A percentile compares a stretch with the other conserved stretches of the same genome.
These are phyloP conservation scores for Chrysotoxum bicinctum DNA, from an alignment of 2,888 invertebrate genomes.

Conservation along the genomic window DNA sequence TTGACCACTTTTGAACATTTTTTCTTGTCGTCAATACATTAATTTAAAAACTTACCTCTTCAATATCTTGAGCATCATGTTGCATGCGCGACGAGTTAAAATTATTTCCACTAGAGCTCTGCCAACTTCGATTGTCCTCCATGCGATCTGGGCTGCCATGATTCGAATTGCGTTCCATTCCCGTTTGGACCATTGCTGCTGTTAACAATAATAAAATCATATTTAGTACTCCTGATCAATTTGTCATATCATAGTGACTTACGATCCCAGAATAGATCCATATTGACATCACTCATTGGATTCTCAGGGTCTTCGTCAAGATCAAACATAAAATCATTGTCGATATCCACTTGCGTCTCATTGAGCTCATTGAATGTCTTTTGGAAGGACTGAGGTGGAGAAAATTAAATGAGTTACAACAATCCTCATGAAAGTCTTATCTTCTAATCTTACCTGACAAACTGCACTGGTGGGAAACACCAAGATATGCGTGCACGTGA, in stretches of 20 bases:
- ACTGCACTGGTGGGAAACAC: slow-evolving; percentile 99
- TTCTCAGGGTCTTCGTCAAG: slow-evolving; percentile 83
- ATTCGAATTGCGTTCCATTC: slow-evolving; percentile 83
- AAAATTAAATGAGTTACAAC: neutral
- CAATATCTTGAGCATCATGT: slow-evolving; percentile 77
- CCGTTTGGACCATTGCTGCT: slow-evolving; percentile 82
- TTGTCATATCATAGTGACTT: slow-evolving; percentile 68
- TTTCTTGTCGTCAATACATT: no score
- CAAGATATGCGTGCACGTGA: slow-evolving; percentile 98
- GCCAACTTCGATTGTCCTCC: slow-evolving; percentile 81
- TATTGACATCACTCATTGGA: slow-evolving; percentile 82
- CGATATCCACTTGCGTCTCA: slow-evolving; percentile 83
- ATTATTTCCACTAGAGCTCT: slow-evolving; percentile 83
- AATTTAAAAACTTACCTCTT: slow-evolving; percentile 77
- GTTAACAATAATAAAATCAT: slow-evolving; percentile 39
- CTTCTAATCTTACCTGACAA: slow-evolving; percentile 86
- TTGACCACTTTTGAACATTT: no score
- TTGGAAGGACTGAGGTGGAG: slow-evolving; percentile 84
- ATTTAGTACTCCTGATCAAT: neutral
- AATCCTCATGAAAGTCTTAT: neutral
- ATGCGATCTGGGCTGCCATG: slow-evolving; percentile 83
- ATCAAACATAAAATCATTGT: slow-evolving; percentile 86
- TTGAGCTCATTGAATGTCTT: slow-evolving; percentile 87
- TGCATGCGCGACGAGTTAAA: slow-evolving; percentile 80
- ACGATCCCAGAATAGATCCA: slow-evolving; percentile 89